phyloP scores from a whole-genome alignment of 2,113 vertebrate species.

The Halcyon malimbica region DNA sequence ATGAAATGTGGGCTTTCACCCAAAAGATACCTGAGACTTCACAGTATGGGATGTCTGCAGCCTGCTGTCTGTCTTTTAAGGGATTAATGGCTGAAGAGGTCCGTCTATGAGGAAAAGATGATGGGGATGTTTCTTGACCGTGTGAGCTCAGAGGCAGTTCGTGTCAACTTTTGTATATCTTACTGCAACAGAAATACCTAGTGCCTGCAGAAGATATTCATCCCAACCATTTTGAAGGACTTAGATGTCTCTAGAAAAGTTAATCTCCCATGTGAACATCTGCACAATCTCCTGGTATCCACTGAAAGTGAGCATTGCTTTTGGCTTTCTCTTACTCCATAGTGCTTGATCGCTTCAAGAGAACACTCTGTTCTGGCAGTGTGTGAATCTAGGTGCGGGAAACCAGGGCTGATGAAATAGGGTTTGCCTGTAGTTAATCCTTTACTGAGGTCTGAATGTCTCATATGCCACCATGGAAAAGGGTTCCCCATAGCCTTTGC shows the following conservation, averaged over 20 bases:
- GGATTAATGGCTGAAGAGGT: background rate
- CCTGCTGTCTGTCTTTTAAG: background rate
- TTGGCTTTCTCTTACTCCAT: background rate
- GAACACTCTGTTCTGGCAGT: background rate
- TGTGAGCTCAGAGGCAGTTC: background rate
- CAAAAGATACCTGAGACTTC: background rate
- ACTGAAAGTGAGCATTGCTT: background rate
- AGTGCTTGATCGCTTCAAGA: background rate
- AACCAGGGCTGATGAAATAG: background rate
- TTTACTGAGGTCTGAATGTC: background rate
- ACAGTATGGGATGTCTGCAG: background rate
- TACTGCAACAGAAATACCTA: background rate
- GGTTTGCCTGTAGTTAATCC: background rate
- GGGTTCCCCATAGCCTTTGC: background rate
- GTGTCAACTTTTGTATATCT: background rate
- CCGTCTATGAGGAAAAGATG: background rate
- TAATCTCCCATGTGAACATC: background rate
- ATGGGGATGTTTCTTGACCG: background rate
- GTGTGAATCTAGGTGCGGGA: accelerated
- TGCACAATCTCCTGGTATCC: background rate
- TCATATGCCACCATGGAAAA: background rate
- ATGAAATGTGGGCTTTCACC: background rate
- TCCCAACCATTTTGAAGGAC: background rate
- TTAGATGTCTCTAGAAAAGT: background rate
- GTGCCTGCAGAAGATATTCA: background rate